phyloP scores from a whole-genome alignment of 2,888 invertebrate genomes.

The Cantharis lateralis region DNA sequence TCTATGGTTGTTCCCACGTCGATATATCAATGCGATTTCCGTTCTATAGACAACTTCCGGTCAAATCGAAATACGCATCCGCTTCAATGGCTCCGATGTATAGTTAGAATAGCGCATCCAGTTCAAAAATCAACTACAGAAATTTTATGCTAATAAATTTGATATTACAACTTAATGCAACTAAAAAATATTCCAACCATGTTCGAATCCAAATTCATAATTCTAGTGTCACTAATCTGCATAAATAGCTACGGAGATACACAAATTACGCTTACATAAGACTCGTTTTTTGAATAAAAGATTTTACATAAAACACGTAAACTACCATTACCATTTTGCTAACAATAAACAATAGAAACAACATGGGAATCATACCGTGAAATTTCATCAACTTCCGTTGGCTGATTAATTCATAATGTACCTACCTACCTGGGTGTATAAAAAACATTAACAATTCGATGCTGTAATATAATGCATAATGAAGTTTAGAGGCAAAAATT shows the following conservation, averaged over 20 bases:
- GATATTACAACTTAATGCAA: neutral
- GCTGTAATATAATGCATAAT: neutral
- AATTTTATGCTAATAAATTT: neutral
- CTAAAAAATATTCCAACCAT: neutral
- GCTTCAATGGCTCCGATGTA: neutral
- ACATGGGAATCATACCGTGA: neutral
- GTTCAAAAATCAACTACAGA: neutral
- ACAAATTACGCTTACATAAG: neutral
- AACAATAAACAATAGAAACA: slow-evolving; percentile 2
- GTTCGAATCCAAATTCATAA: neutral
- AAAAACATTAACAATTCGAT: neutral
- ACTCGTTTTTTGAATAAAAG: neutral
- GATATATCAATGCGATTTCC: slow-evolving; percentile 4
- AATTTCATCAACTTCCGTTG: slow-evolving; percentile 4
- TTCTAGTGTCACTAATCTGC: neutral
- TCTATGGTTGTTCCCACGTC: neutral
- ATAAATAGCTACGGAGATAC: neutral
- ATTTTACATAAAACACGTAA: neutral
- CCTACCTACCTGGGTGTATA: neutral
- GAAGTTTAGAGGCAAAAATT: neutral
- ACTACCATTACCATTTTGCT: slow-evolving; percentile 1
- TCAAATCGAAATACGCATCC: slow-evolving; percentile 4
- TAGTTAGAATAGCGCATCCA: neutral
- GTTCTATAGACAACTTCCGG: slow-evolving; percentile 4
- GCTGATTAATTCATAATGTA: slow-evolving; percentile 1